phyloP scores from a whole-genome alignment of 2,797 vertebrate genomes.

The Carapus acus region DNA sequence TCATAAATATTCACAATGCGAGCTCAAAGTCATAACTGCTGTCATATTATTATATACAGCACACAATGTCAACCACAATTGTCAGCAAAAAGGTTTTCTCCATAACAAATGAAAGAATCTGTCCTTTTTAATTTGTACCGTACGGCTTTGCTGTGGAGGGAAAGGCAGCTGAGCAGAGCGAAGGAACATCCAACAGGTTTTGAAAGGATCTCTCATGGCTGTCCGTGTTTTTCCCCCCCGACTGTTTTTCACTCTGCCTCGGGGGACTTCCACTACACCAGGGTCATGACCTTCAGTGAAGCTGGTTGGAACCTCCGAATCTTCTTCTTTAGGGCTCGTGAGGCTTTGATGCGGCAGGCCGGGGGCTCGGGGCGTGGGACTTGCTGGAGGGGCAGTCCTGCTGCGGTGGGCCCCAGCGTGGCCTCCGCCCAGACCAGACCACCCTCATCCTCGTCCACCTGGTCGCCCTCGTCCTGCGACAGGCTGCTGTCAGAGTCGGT shows the following conservation, averaged over 20 bases:
- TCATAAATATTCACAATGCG: constrained; percentile 48
- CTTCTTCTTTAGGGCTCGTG: constrained; percentile 90
- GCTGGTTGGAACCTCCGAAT: constrained; percentile 91
- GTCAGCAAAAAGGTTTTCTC: constrained; percentile 3
- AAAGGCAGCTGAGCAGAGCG: constrained; percentile 16
- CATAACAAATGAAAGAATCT: constrained; percentile 29
- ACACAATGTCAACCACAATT: constrained; percentile 14
- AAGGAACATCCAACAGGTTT: constrained; percentile 18
- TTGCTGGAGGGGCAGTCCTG: constrained; percentile 58
- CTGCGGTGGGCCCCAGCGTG: constrained; percentile 59
- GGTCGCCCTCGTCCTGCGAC: constrained; percentile 68
- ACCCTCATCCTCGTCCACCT: constrained; percentile 58
- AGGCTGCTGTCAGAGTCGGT: constrained; percentile 70
- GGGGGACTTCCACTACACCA: constrained; percentile 72
- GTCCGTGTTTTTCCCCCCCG: constrained; percentile 22
- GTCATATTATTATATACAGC: constrained; percentile 38
- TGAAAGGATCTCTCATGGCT: constrained; percentile 24
- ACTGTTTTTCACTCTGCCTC: constrained; percentile 24
- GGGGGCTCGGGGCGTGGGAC: constrained; percentile 72
- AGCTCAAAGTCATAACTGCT: constrained; percentile 40
- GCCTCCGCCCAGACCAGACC: constrained; percentile 75
- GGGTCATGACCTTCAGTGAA: constrained; percentile 91
- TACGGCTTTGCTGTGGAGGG: constrained; percentile 18
- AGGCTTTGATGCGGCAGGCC: constrained; percentile 90
- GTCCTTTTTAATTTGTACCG: constrained; percentile 16